Conservation (phyloP, 2,797 vertebrate genomes). For the Falco naumanni region DNA sequence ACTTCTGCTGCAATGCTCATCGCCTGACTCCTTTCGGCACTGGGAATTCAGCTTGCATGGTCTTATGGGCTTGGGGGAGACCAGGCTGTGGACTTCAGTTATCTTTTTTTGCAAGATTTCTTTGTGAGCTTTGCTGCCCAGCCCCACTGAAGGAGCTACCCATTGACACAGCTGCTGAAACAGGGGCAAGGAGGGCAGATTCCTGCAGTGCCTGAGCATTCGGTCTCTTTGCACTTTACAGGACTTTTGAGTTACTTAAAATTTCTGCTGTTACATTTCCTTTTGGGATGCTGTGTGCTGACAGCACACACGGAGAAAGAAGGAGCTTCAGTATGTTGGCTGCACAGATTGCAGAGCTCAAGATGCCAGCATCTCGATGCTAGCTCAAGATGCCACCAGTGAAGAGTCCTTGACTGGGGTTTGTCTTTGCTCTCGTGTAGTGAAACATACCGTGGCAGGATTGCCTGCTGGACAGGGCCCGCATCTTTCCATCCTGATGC, state of each 20-base stretch:
- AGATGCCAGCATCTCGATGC: not conserved
- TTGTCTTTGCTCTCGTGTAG: not conserved
- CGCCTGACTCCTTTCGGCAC: not conserved
- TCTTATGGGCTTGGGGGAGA: not conserved
- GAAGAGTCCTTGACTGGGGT: not conserved
- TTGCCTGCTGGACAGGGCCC: not conserved
- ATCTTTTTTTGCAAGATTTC: not conserved
- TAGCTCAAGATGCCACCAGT: not conserved
- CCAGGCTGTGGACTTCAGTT: not conserved
- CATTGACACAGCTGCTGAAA: not conserved
- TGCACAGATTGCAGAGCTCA: not conserved
- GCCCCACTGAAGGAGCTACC: not conserved
- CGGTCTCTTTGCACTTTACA: not conserved
- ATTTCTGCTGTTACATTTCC: not conserved
- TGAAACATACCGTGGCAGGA: not conserved
- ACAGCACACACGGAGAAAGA: fast-evolving
- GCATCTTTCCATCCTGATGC: not conserved
- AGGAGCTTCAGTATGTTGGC: not conserved
- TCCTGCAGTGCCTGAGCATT: not conserved
- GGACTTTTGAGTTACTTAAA: not conserved
- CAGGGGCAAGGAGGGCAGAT: not conserved
- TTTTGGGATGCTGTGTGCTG: not conserved
- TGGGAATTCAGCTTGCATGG: not conserved
- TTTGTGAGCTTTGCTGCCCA: not conserved
- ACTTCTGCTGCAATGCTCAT: not conserved